These are phyloP conservation scores for Psephotus haematonotus DNA, from an alignment of 2,113 vertebrate species.

Conservation along the genomic window DNA sequence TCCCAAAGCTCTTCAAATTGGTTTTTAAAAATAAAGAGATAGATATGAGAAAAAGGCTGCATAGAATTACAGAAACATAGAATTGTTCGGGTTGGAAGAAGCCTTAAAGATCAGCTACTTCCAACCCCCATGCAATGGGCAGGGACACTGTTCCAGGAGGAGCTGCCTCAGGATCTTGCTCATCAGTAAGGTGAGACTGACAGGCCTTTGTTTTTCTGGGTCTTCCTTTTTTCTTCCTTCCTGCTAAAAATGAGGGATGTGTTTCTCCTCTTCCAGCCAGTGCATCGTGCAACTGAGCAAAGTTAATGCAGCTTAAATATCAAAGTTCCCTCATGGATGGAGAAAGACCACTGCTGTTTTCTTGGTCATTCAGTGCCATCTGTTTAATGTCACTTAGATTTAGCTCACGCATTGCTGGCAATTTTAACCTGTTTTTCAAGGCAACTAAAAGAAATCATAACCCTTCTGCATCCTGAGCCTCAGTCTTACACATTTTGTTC, in stretches of 20 bases:
- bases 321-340: background rate
- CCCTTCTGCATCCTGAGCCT: background rate
- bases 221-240: background rate
- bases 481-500: background rate
- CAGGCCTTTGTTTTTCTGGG: background rate
- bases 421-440: background rate
- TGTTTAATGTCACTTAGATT: constrained; percentile 12
- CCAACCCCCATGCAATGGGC: background rate
- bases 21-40: background rate
- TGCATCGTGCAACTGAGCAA: background rate
- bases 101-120: background rate
- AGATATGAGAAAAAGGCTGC: background rate
- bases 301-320: background rate
- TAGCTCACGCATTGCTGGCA: background rate
- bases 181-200: background rate
- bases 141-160: background rate
- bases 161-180: background rate
- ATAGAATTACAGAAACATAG: background rate
- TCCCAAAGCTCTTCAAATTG: background rate
- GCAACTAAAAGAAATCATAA: background rate
- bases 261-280: background rate
- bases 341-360: background rate
- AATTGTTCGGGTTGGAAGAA: background rate
- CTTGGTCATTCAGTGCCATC: background rate
- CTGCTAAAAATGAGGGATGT: background rate